Base-by-base conservation (phyloP, 92 coral and sea anemone species). In the Epizoanthus stellaris region DNA sequence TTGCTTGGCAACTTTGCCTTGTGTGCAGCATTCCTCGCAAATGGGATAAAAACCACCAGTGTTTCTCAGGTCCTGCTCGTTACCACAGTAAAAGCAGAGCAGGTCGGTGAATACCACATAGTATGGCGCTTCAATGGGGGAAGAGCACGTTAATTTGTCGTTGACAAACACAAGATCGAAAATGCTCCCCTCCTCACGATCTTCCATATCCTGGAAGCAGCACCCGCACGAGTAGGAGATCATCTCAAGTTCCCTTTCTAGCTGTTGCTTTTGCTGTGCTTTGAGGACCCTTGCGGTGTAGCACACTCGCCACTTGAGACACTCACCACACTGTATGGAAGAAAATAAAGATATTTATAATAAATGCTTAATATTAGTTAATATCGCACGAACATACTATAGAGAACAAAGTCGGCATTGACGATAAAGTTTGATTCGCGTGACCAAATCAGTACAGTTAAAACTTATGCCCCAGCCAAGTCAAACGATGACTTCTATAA, bases 261-360 rank as follows among this genome's bases (percentile, higher is more conserved):
- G 77, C 70, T 85, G 53, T 53, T 14, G 89, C 38, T 30, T 76
- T 19, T 85, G 43, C 0, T 53, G 13, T 7, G 14, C n/a, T 66
- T 76, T 85, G 10, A 85, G 56, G 11, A 77, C 68, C 49, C 53
- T 70, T 19, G 52, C 67, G 0, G 89, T 60, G 74, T 87, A 87
- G 56, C 85, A 85, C 9, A 87, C 90, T 58, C 86, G 74, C 90
- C 90, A 87, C 81, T 87, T 85, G 54, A 66, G 74, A 54, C 84
- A 85, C 19, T 85, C 89, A 6, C 73, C 77, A 75, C 88, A 85
- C 79, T 76, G 81, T 61, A 25, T 52, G 70, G 70, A 73, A 73
- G 62, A 73, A 73, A 9, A 1, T 52, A 7, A 73, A 73, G 77
- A 52, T 16, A 20, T 71, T 39, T 69, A 69, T 69, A 69, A 39